Percentiles rank a stretch among this genome's conserved stretches.
Evolutionary conservation across 1,140 invertebrate species (phyloP).

Genomic region (Caerostris darwini): DNA sequence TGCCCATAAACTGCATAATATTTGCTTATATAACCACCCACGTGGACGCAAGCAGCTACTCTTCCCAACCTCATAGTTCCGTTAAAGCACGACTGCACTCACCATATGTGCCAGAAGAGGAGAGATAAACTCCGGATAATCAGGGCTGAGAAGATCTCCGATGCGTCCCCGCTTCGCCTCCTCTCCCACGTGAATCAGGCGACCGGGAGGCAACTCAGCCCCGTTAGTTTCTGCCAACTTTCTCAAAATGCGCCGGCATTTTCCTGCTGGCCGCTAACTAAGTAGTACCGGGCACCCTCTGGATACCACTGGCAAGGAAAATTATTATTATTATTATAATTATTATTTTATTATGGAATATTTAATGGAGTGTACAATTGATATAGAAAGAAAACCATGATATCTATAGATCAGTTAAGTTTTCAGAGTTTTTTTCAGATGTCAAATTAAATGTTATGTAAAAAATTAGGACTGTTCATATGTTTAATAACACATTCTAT

Average conservation of each 20-base stretch:
- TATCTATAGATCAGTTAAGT: too few relatives aligned
- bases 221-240: constrained; percentile 53
- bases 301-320: constrained; percentile 57
- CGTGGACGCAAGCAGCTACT: too few relatives aligned
- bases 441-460: too few relatives aligned
- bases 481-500: too few relatives aligned
- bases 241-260: not conserved
- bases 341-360: too few relatives aligned
- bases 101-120: constrained; percentile 66
- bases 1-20: too few relatives aligned
- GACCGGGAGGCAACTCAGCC: not conserved
- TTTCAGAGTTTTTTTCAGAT: too few relatives aligned
- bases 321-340: not conserved
- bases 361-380: too few relatives aligned
- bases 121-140: constrained; percentile 37
- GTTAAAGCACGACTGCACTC: not conserved
- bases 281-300: constrained; percentile 67
- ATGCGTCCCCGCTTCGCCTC: not conserved
- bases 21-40: too few relatives aligned
- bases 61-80: too few relatives aligned
- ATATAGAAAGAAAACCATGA: too few relatives aligned
- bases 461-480: too few relatives aligned
- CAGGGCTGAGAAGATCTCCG: constrained; percentile 23
- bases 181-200: not conserved
- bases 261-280: constrained; percentile 52